A percentile compares a stretch with the other conserved stretches of the same genome.
phyloP scores from a whole-genome alignment of 64 coral and sea anemone species.

The Stichodactyla helianthus region DNA sequence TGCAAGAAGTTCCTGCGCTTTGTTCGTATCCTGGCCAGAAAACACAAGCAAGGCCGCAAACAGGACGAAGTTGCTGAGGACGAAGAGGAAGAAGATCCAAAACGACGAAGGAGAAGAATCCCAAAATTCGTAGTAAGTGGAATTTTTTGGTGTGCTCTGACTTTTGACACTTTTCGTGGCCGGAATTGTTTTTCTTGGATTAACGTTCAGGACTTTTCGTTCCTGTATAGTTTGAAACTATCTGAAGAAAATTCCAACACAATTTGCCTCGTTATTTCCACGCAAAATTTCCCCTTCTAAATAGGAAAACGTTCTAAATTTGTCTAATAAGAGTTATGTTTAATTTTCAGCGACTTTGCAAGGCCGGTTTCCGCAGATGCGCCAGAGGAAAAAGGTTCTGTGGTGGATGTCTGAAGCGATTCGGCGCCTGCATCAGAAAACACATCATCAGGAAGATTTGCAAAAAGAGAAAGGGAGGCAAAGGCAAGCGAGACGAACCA shows the following conservation, averaged over 20 bases:
- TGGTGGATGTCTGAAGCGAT: constrained; percentile 1
- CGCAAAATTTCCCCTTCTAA: too few relatives aligned
- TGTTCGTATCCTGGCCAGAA: background rate
- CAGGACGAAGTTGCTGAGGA: background rate
- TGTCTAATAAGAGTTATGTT: background rate
- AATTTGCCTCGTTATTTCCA: too few relatives aligned
- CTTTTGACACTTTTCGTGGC: too few relatives aligned
- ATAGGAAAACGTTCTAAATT: background rate
- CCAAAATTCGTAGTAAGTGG: background rate
- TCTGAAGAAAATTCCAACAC: too few relatives aligned
- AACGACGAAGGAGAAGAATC: background rate
- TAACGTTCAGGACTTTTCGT: too few relatives aligned
- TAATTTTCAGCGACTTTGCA: background rate
- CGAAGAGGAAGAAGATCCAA: background rate
- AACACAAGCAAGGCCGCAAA: background rate
- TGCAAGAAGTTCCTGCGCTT: constrained; percentile 4
- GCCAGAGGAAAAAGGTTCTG: constrained; percentile 8
- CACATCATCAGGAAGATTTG: background rate
- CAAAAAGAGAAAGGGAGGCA: background rate
- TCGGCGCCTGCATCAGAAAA: background rate
- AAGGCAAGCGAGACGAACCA: background rate
- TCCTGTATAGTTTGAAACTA: too few relatives aligned
- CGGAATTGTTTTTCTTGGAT: too few relatives aligned
- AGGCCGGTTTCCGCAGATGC: background rate
- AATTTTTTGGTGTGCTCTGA: too few relatives aligned